Evolutionary conservation across 2,888 invertebrate genomes (phyloP).

Genomic region (Pollenia angustigena): DNA sequence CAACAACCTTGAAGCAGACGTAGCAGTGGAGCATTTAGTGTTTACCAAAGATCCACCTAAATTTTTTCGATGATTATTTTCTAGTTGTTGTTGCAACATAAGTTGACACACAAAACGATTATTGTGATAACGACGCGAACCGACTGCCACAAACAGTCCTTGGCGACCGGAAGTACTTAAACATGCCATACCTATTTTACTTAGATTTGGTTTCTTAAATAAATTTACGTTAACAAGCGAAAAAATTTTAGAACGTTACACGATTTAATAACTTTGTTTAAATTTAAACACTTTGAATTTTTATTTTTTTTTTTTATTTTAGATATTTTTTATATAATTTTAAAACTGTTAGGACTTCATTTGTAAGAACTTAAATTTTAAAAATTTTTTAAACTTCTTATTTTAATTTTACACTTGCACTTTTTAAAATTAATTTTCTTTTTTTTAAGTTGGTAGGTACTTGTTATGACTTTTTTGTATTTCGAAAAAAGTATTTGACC

Average conservation of each 20-base stretch:
- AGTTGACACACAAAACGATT: constrained; percentile 80
- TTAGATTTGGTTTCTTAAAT: constrained; percentile 54
- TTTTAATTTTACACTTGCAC: constrained; percentile 41
- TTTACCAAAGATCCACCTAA: constrained; percentile 53
- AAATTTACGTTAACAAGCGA: constrained; percentile 50
- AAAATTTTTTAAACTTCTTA: constrained; percentile 33
- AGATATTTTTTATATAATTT: constrained; percentile 18
- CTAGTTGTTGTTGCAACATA: constrained; percentile 76
- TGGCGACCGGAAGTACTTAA: constrained; percentile 82
- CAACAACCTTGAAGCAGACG: constrained; percentile 69
- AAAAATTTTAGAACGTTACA: constrained; percentile 41
- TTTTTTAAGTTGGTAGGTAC: constrained; percentile 51
- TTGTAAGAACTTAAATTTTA: constrained; percentile 46
- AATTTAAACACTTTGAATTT: constrained; percentile 9
- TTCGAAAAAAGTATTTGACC: constrained; percentile 61
- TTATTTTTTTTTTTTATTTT: constrained; percentile 19
- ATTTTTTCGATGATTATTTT: constrained; percentile 60
- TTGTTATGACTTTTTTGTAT: constrained; percentile 75
- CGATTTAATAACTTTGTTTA: constrained; percentile 11
- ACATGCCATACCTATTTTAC: constrained; percentile 80
- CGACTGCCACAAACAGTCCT: constrained; percentile 78
- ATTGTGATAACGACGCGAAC: constrained; percentile 80
- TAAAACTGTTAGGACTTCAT: constrained; percentile 61
- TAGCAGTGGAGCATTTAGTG: constrained; percentile 46
- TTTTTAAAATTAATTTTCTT: constrained; percentile 45